Conservation (phyloP, 2,797 vertebrate genomes). For the Graptemys geographica region DNA sequence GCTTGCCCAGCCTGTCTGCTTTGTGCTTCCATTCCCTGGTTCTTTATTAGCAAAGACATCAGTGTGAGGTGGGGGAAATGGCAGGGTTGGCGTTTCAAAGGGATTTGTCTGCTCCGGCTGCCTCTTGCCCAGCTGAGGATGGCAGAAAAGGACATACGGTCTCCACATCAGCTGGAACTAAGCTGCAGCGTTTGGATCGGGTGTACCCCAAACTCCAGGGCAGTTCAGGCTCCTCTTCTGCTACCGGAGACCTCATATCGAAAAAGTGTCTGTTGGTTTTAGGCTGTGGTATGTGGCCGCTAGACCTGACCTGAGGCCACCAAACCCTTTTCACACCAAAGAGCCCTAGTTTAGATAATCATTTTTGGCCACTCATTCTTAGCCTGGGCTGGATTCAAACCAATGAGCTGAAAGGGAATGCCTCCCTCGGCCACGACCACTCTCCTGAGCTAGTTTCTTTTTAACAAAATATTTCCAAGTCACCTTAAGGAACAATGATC, state of each 20-base stretch:
- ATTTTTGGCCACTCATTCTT: background rate
- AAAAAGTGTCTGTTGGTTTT: background rate
- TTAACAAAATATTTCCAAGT: background rate
- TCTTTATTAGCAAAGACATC: background rate
- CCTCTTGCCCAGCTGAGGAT: background rate
- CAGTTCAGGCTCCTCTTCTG: background rate
- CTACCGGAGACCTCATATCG: background rate
- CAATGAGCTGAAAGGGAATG: background rate
- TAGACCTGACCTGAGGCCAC: background rate
- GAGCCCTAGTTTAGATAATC: fast-evolving
- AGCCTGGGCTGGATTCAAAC: background rate
- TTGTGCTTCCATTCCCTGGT: background rate
- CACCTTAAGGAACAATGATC: background rate
- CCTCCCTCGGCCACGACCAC: background rate
- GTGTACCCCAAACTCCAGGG: background rate
- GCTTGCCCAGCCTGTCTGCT: slow-evolving; percentile 2
- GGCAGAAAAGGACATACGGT: background rate
- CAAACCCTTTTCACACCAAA: fast-evolving
- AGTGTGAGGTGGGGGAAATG: background rate
- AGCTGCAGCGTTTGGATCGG: background rate
- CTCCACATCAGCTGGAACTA: background rate
- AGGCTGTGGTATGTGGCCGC: background rate
- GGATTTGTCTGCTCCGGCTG: background rate
- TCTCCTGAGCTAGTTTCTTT: background rate
- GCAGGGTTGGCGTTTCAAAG: background rate